A percentile compares a stretch with the other conserved stretches of the same genome.
These are phyloP conservation scores for Cheilosia vernalis DNA, from an alignment of 2,888 invertebrate species.

Conservation along the genomic window DNA sequence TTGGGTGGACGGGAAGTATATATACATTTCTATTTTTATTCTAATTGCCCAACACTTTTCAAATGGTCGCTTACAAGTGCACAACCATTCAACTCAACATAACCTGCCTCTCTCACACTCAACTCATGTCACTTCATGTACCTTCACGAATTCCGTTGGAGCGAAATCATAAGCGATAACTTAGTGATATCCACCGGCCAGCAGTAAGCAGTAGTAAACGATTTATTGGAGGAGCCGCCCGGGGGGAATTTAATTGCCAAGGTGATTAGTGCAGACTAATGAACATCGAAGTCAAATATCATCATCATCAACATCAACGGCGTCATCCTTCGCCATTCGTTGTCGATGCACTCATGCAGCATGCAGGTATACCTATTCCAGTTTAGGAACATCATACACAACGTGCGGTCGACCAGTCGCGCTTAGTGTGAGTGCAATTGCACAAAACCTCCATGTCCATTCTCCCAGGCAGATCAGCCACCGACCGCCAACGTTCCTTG, in stretches of 20 bases:
- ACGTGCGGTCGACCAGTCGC: slow-evolving; percentile 53
- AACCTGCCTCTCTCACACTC: no score
- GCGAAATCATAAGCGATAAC: slow-evolving; percentile 48
- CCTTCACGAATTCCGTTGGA: slow-evolving; percentile 29
- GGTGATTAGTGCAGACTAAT: slow-evolving; percentile 74
- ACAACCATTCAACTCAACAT: no score
- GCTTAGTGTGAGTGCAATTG: slow-evolving; percentile 31
- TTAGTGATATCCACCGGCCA: slow-evolving; percentile 22
- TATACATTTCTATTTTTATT: no score
- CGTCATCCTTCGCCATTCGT: slow-evolving; percentile 21
- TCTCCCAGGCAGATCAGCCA: slow-evolving; percentile 43
- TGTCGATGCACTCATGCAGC: background rate
- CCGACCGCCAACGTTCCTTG: slow-evolving; percentile 35
- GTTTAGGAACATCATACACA: slow-evolving; percentile 63
- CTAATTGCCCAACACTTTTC: no score
- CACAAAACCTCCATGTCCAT: slow-evolving; percentile 42
- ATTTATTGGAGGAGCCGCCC: slow-evolving; percentile 55
- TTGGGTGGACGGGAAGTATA: no score
- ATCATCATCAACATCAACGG: slow-evolving; percentile 71
- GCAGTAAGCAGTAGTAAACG: slow-evolving; percentile 32
- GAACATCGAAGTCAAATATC: slow-evolving; percentile 75
- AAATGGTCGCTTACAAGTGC: no score
- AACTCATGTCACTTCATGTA: background rate
- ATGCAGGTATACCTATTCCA: slow-evolving; percentile 47
- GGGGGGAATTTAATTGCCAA: slow-evolving; percentile 72